Evolutionary conservation across 2,888 invertebrate species (phyloP).

Genomic region (Phyllotreta striolata): DNA sequence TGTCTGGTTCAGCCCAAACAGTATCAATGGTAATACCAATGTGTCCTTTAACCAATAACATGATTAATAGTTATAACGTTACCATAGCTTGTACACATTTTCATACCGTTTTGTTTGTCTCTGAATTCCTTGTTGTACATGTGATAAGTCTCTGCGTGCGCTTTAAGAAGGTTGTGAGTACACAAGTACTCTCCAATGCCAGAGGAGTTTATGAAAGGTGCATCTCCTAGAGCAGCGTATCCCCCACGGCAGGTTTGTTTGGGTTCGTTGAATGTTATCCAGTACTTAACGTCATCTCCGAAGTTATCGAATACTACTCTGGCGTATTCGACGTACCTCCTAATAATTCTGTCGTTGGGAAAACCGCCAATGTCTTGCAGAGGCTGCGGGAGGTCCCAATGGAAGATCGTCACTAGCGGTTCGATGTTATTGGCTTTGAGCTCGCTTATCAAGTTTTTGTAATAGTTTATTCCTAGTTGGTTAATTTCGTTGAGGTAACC

Average conservation of each 20-base stretch:
- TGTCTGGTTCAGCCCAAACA: constrained; percentile 69
- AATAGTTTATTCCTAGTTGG: constrained; percentile 68
- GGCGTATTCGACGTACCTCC: constrained; percentile 62
- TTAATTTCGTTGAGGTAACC: constrained; percentile 74
- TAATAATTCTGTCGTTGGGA: constrained; percentile 57
- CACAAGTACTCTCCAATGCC: constrained; percentile 70
- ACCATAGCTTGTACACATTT: no score
- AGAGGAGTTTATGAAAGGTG: constrained; percentile 69
- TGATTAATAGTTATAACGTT: not conserved
- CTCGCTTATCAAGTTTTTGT: constrained; percentile 49
- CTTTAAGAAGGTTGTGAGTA: constrained; percentile 69
- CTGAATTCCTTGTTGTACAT: constrained; percentile 69
- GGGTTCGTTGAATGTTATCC: constrained; percentile 67
- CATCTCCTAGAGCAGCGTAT: constrained; percentile 44
- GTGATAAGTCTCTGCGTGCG: constrained; percentile 71
- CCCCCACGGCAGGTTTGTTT: constrained; percentile 47
- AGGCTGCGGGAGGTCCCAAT: constrained; percentile 66
- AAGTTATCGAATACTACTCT: constrained; percentile 57
- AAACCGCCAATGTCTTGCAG: constrained; percentile 54
- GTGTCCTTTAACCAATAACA: constrained; percentile 20
- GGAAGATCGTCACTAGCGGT: constrained; percentile 65
- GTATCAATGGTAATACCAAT: constrained; percentile 58
- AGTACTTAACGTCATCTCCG: constrained; percentile 56
- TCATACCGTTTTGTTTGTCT: constrained; percentile 42
- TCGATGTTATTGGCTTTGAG: constrained; percentile 64